Percentiles rank a stretch among this genome's conserved stretches.
phyloP scores from a whole-genome alignment of 2,888 invertebrate genomes.

The Volucella zonaria region DNA sequence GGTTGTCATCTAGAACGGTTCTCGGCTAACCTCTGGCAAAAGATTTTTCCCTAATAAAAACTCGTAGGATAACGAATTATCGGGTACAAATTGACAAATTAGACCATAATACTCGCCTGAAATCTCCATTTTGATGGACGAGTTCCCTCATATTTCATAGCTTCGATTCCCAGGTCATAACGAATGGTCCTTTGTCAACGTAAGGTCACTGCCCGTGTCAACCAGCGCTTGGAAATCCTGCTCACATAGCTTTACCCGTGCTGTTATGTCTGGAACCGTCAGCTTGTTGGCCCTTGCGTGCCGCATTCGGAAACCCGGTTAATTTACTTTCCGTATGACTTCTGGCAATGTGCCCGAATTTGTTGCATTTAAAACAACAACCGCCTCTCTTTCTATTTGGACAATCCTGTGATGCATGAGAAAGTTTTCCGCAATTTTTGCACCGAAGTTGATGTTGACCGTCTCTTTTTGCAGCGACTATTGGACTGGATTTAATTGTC shows the following conservation, averaged over 20 bases:
- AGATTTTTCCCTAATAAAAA: no score
- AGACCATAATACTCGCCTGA: slow-evolving; percentile 41
- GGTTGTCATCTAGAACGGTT: no score
- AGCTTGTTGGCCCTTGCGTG: slow-evolving; percentile 25
- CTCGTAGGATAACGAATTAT: no score
- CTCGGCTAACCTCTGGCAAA: no score
- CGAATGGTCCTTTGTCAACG: no score
- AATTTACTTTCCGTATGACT: slow-evolving; percentile 14
- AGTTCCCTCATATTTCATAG: slow-evolving; percentile 14
- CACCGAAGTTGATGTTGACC: slow-evolving; percentile 16
- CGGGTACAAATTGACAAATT: slow-evolving; percentile 34
- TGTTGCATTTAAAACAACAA: slow-evolving; percentile 50
- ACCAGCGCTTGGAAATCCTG: no score
- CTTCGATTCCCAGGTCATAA: slow-evolving; percentile 1
- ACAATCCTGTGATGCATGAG: slow-evolving; percentile 17
- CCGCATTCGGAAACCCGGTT: neutral
- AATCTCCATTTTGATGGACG: no score
- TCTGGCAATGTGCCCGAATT: slow-evolving; percentile 33
- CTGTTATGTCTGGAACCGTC: slow-evolving; percentile 31
- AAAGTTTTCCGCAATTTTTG: no score
- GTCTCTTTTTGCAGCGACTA: neutral
- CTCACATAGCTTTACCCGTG: neutral
- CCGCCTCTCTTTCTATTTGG: slow-evolving; percentile 27
- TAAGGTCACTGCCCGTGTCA: no score
- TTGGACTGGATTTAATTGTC: neutral